Evolutionary conservation across 2,113 vertebrate genomes (phyloP).

Genomic region (Silurus asotus): DNA sequence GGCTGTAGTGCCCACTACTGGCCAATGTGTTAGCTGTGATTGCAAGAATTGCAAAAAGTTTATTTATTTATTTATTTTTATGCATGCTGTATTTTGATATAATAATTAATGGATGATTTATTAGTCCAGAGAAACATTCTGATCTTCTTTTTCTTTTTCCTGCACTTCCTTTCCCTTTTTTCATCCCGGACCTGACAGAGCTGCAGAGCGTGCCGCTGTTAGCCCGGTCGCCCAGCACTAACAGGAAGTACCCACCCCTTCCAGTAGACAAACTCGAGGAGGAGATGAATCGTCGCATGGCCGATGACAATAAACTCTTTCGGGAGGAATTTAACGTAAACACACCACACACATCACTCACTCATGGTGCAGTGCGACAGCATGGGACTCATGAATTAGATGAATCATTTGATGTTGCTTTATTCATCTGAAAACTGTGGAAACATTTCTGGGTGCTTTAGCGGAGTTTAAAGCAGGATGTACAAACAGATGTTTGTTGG

Average conservation of each 20-base stretch:
- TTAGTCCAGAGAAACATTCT: background rate
- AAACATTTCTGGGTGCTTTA: background rate
- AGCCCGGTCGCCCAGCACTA: constrained; percentile 95
- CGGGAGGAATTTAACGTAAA: constrained; percentile 95
- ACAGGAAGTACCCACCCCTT: constrained; percentile 95
- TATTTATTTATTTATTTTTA: background rate
- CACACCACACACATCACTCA: background rate
- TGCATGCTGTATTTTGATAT: background rate
- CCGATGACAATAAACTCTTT: constrained; percentile 98
- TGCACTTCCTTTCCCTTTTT: constrained; percentile 47
- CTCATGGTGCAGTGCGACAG: background rate
- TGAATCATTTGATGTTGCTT: background rate
- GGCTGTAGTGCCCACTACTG: constrained; percentile 46
- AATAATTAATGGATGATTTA: background rate
- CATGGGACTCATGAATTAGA: background rate
- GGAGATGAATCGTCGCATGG: constrained; percentile 97
- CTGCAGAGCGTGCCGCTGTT: constrained; percentile 95
- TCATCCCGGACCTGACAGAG: constrained; percentile 72
- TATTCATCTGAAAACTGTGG: background rate
- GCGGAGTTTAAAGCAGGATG: background rate
- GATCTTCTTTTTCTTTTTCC: constrained; percentile 36
- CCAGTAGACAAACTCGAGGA: constrained; percentile 95
- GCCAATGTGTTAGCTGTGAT: background rate
- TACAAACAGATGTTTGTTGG: background rate
- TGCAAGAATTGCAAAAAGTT: background rate